Percentiles rank a stretch among this genome's conserved stretches.
Conservation (phyloP, 2,888 invertebrate species). For the Hemistola chrysoprasaria region DNA sequence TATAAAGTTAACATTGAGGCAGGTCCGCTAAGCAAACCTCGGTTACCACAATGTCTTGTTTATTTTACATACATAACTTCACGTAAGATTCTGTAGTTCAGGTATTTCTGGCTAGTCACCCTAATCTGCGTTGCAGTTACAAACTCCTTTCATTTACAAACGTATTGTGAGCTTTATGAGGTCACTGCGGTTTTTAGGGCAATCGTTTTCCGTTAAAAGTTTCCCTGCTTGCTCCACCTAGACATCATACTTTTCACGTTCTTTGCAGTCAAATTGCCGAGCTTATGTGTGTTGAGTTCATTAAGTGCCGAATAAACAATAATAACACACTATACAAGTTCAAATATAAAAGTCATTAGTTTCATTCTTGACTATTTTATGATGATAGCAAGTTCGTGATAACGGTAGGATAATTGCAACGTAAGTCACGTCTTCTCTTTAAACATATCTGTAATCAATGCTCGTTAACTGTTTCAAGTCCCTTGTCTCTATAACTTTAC, state of each 20-base stretch:
- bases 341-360: too few species aligned
- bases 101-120: too few species aligned
- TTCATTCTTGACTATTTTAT: too few species aligned
- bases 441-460: constrained; percentile 17
- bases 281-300: background rate
- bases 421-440: constrained; percentile 19
- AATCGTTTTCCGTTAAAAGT: constrained; percentile 9
- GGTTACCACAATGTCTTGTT: constrained; percentile 15
- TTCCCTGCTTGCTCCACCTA: background rate
- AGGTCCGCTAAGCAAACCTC: constrained; percentile 29
- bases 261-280: background rate
- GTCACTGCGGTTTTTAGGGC: constrained; percentile 7
- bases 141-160: too few species aligned
- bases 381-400: too few species aligned
- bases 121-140: too few species aligned
- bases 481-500: background rate
- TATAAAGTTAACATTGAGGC: constrained; percentile 31
- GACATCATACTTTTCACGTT: constrained; percentile 1
- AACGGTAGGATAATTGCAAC: background rate
- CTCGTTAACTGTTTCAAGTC: constrained; percentile 3
- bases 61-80: background rate
- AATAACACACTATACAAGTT: too few species aligned
- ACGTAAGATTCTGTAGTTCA: background rate
- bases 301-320: too few species aligned
- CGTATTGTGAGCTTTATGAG: constrained; percentile 1